Evolutionary conservation across 2,797 vertebrate genomes (phyloP).

Genomic region (Alosa sapidissima): DNA sequence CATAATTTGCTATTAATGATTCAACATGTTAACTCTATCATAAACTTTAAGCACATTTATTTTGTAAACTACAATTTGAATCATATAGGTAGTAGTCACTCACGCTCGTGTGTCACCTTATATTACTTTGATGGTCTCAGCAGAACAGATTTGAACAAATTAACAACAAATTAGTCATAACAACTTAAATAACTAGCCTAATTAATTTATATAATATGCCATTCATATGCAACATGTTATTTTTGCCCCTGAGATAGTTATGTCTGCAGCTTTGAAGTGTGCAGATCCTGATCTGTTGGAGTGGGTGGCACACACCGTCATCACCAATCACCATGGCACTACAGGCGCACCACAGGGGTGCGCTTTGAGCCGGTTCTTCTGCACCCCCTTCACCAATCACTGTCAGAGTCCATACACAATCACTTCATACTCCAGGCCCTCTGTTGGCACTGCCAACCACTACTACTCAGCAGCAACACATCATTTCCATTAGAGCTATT

Average conservation of each 20-base stretch:
- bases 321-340: constrained; percentile 10
- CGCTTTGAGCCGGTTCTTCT: background rate
- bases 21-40: background rate
- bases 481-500: background rate
- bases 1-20: background rate
- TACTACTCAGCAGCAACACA: constrained; percentile 30
- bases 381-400: constrained; percentile 5
- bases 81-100: background rate
- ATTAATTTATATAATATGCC: background rate
- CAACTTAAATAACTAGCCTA: background rate
- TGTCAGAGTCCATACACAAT: constrained; percentile 14
- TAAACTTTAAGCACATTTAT: background rate
- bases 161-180: background rate
- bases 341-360: background rate
- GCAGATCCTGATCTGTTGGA: background rate
- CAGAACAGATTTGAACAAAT: background rate
- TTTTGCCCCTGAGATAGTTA: background rate
- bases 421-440: constrained; percentile 16
- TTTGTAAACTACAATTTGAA: background rate
- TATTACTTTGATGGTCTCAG: background rate
- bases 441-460: constrained; percentile 15
- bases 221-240: background rate
- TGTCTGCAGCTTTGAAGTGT: constrained; percentile 4
- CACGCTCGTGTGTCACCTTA: background rate
- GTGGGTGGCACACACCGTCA: constrained; percentile 20